Evolutionary conservation across 2,888 invertebrate species (phyloP), one percentile per base, ranked within the genome.

Genomic region (Diabrotica balteata): DNA sequence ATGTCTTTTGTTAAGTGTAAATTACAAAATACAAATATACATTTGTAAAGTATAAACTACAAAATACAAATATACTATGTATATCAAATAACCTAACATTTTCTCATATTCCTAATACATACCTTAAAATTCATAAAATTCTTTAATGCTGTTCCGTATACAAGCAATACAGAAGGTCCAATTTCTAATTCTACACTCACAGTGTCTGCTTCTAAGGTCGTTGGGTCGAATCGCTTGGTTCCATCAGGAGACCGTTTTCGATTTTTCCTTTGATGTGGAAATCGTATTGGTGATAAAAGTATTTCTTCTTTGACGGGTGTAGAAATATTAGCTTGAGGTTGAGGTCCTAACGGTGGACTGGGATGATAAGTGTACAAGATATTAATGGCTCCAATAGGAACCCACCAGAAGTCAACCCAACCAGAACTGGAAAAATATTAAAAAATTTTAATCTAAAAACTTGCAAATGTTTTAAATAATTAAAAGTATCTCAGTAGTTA

Each of bases 391-490:
- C 96, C 93, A 71, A 97, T 96, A 0, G 97, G 96, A 7, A 97
- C 96, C 57, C 93, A 93, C 97, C 97, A 97, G 80, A 97, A 97
- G 81, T 97, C 97, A 0, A 97, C 90, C 98, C 98, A 98, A 3
- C 97, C 96, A 47, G 84, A 81, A 69, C 85, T 84, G 70, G 50
- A 79, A 74, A 22, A 60, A 50, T 43, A 2, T n/a, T 11, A n/a
- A 4, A 32, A 22, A 47, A 55, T 44, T 10, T 44, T 42, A 44
- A 51, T n/a, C 43, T 17, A 46, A 43, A 17, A 7, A 8, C 10
- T 52, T 32, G 17, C 9, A 8, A 52, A 9, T 52, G 4, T 52
- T 8, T 17, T 8, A 8, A 59, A 44, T 53, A 9, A 57, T 49
- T 51, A 7, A 9, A 17, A 17, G 17, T 17, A 17, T 17, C 1